Percentiles rank a stretch among this genome's conserved stretches.
These are phyloP conservation scores for Callimico goeldii DNA, from an alignment of 2,797 vertebrate species.

Conservation along the genomic window DNA sequence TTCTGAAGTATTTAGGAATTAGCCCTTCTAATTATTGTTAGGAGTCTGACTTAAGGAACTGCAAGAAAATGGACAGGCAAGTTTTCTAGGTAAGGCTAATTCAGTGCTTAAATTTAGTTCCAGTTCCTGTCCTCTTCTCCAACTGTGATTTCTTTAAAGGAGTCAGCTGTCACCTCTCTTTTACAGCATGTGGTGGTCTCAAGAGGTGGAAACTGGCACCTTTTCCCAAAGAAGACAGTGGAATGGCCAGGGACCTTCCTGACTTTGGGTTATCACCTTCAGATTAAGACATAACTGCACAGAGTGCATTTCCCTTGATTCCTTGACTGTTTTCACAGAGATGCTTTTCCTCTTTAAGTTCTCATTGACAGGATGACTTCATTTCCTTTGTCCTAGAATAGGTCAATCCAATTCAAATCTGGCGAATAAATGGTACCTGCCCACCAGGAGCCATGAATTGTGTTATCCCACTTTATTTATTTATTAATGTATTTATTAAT, in stretches of 20 bases:
- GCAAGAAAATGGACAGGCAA: background rate
- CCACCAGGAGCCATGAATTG: background rate
- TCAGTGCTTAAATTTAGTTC: background rate
- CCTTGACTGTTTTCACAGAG: background rate
- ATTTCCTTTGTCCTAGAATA: background rate
- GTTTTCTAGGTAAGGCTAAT: background rate
- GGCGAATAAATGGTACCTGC: background rate
- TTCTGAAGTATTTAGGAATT: background rate
- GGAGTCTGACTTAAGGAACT: background rate
- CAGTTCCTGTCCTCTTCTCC: background rate
- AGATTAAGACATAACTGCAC: background rate
- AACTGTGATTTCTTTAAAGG: background rate
- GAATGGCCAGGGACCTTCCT: background rate
- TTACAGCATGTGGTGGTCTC: background rate
- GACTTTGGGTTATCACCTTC: background rate
- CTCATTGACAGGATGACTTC: background rate
- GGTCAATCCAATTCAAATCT: background rate
- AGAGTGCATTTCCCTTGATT: background rate
- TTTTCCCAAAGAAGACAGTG: background rate
- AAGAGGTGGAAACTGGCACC: background rate
- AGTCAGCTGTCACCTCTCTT: background rate
- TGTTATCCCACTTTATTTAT: background rate
- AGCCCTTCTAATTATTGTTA: background rate
- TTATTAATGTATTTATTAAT: background rate
- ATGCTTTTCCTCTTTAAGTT: background rate